These are phyloP conservation scores for Megaceryle maxima DNA, from an alignment of 2,113 vertebrate species.

Conservation along the genomic window DNA sequence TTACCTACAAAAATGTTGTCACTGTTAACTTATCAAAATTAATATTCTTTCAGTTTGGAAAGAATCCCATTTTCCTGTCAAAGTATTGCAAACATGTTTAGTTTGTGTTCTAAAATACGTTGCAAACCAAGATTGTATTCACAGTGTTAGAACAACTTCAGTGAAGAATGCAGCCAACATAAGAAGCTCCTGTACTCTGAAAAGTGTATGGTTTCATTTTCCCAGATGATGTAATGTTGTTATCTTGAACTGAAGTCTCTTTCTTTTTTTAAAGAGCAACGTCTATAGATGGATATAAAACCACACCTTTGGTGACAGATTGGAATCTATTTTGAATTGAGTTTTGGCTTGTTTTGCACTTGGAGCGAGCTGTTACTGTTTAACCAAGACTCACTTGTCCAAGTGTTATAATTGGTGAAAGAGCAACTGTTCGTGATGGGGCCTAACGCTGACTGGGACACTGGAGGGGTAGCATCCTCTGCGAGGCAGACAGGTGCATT, in stretches of 20 bases:
- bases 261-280: constrained; percentile 34
- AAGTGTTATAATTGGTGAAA: neutral
- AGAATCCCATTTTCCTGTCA: neutral
- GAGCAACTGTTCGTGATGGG: neutral
- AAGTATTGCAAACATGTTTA: constrained; percentile 5
- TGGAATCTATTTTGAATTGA: constrained; percentile 8
- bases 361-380: neutral
- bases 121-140: constrained; percentile 47
- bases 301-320: neutral
- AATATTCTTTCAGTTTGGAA: neutral
- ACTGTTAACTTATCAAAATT: constrained; percentile 30
- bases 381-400: neutral
- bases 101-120: constrained; percentile 37
- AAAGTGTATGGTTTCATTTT: constrained; percentile 46
- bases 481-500: neutral
- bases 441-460: rapidly evolving
- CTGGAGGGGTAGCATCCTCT: neutral
- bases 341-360: neutral
- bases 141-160: constrained; percentile 44
- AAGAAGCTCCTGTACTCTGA: constrained; percentile 57
- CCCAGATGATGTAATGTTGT: constrained; percentile 48
- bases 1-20: constrained; percentile 20
- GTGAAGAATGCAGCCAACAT: constrained; percentile 40
- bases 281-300: constrained; percentile 9
- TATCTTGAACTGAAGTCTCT: constrained; percentile 49